Base-by-base conservation (phyloP, 2,797 vertebrate species). In the Rhinophrynus dorsalis region DNA sequence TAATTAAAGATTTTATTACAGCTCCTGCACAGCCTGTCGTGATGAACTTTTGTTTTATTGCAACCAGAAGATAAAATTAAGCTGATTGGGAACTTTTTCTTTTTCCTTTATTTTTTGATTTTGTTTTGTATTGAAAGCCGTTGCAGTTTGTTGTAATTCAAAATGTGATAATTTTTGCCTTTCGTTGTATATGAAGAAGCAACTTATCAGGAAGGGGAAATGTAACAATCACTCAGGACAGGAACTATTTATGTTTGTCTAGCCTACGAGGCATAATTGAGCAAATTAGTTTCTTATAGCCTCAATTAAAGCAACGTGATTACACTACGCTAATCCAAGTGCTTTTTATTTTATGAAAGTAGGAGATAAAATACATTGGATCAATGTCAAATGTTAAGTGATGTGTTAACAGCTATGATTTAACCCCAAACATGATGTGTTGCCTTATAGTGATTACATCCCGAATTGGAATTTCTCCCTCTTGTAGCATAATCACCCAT, bases 271-370 rank as follows among this genome's bases (percentile, higher is more conserved):
- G 47, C 13, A 17, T 51, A 64, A 64, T 51, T 64, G 61, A 51
- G 61, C 47, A 52, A 64, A 64, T 64, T 51, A 64, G 61, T 52
- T 64, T 64, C 47, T 64, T 64, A 64, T 64, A 51, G 61, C 21
- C 23, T 48, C 61, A 64, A 50, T 64, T 52, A 64, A 51, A 64
- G 21, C 47, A 40, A 15, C 33, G 21, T 64, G 61, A 52, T 51
- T 63, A 63, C 56, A 54, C 50, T 54, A 15, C 50, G 40, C 37
- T 50, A 24, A 63, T 63, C 61, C 61, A 38, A 52, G 30, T 15
- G 47, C 23, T 52, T 64, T 52, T 47, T 52, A 17, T 33, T 51
- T 50, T 50, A 64, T 51, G 30, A 24, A 38, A 35, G 45, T 5
- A 15, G 11, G 44, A 63, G 21, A 52, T 24, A 64, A 27, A 27